A percentile compares a stretch with the other conserved stretches of the same genome.
Evolutionary conservation across 2,888 invertebrate species (phyloP).

Genomic region (Drosophila limbata): DNA sequence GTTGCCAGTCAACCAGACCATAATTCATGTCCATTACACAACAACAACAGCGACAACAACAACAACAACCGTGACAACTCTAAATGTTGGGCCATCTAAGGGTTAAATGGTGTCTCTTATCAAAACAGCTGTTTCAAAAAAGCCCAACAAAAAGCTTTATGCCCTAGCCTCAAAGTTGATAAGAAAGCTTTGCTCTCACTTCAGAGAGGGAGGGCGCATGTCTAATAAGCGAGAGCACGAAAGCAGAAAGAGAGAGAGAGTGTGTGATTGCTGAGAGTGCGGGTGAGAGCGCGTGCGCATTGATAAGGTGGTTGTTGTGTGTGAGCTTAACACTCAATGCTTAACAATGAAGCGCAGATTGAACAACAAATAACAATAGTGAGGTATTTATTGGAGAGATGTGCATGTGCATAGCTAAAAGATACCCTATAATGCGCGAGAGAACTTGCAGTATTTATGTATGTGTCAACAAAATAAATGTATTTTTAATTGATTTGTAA

Average conservation of each 20-base stretch:
- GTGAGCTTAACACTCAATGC: constrained; percentile 18
- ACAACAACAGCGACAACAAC: constrained; percentile 39
- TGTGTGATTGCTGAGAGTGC: constrained; percentile 3
- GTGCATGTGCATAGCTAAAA: neutral
- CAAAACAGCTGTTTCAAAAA: constrained; percentile 64
- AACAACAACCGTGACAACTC: constrained; percentile 16
- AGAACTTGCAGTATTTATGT: neutral
- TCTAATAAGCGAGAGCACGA: constrained; percentile 26
- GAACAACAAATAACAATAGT: constrained; percentile 8
- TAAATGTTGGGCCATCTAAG: constrained; percentile 52
- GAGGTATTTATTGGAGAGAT: neutral
- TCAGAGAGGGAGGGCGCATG: constrained; percentile 48
- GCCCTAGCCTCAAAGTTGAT: constrained; percentile 42
- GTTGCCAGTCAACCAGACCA: constrained; percentile 63
- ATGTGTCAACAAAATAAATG: neutral
- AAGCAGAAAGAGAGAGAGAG: constrained; percentile 11
- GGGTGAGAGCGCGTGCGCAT: constrained; percentile 49
- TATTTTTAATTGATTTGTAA: too few species aligned
- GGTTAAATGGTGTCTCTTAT: constrained; percentile 64
- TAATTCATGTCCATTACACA: constrained; percentile 61
- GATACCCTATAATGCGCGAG: neutral
- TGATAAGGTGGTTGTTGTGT: constrained; percentile 36
- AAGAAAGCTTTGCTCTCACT: constrained; percentile 62
- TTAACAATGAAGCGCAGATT: constrained; percentile 23
- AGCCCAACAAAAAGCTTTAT: constrained; percentile 31